Base-by-base conservation (phyloP, 37 sponge, comb jelly and placozoan genomes). In the Cliona cf. orientalis region DNA sequence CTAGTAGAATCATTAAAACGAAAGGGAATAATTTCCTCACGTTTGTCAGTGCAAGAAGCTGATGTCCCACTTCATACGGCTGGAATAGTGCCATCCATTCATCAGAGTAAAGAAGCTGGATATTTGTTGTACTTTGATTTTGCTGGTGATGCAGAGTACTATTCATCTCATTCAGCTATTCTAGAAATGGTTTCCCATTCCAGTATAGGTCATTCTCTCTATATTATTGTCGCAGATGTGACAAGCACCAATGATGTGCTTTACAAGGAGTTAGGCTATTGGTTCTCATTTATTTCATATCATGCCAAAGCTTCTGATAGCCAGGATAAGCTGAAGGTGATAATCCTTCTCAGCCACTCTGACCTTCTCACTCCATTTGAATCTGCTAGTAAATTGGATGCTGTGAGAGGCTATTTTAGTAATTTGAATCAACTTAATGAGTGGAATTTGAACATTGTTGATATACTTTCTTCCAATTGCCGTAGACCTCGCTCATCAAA, bases 121-220 rank as follows among this genome's bases (percentile, higher is more conserved):
- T 60, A 58, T 22, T 34, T 79, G 32, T 9, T 86, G 46, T 78
- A 79, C 59, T 76, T 42, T 76, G 86, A 86, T 58, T 86, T 86
- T 78, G 86, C 86, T 71, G 86, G 86, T 6, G 69, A 86, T 28
- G 57, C 46, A 0, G 80, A 86, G 40, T 86, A 72, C 64, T 71
- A 86, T 62, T 69, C 56, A 7, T 63, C 72, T 17, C 86, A 86
- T 28, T 23, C 71, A 33, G 79, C 66, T 12, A 34, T 86, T 26
- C 59, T 86, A 26, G 79, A 86, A 42, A 46, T 28, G 4, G 21
- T 57, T 17, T 23, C 35, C 21, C 38, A 26, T 5, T 61, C 66
- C 28, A 22, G 35, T 39, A 32, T 43, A 26, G 63, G 62, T 46
- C 22, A 23, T 32, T 46, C 43, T 26, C 25, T 71, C 26, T 60